Base-by-base conservation (phyloP, 2,888 invertebrate genomes). In the Cyaniris semiargus region DNA sequence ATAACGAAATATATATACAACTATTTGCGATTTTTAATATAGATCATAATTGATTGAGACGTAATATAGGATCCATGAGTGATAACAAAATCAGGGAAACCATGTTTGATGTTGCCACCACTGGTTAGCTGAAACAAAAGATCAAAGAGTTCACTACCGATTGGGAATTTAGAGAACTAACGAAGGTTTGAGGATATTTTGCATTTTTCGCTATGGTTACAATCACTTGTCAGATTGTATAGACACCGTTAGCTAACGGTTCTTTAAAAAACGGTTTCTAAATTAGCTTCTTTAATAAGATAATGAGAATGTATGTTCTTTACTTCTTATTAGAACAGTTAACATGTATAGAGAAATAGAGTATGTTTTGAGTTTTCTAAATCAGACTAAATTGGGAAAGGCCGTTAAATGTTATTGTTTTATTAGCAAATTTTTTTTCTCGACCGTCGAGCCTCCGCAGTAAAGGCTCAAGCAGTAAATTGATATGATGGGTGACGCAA, bases 391-490 rank as follows among this genome's bases (percentile, higher is more conserved):
- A 23, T 4, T 66, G 27, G 27, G 15, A 31, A 15, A 66, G 27
- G 66, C 15, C 66, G 4, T 27, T 27, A 27, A 27, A 15, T 27
- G 15, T 6, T 66, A 66, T 18, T 27, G 15, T 13, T 66, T 66
- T 27, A 66, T 27, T 66, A 5, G 66, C 66, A 27, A 66, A 66
- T 27, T 13, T 21, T 27, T 5, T 66, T 15, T 13, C 18, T n/a
- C 5, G 66, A 27, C 27, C 13, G 27, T 2, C 27, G 18, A 66
- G 27, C 27, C 66, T 66, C 31, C 23, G 60, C 23, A 23, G 18
- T 66, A 18, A 66, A 66, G 66, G 66, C 13, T 66, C 60, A 13
- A 15, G 15, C 27, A 66, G 66, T 66, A 66, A 66, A 66, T 66
- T 66, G 66, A 66, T 66, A 31, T 6, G 27, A 27, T 66, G 27